A percentile compares a stretch with the other conserved stretches of the same genome.
phyloP scores from a whole-genome alignment of 2,888 invertebrate species.

The Luperina testacea region DNA sequence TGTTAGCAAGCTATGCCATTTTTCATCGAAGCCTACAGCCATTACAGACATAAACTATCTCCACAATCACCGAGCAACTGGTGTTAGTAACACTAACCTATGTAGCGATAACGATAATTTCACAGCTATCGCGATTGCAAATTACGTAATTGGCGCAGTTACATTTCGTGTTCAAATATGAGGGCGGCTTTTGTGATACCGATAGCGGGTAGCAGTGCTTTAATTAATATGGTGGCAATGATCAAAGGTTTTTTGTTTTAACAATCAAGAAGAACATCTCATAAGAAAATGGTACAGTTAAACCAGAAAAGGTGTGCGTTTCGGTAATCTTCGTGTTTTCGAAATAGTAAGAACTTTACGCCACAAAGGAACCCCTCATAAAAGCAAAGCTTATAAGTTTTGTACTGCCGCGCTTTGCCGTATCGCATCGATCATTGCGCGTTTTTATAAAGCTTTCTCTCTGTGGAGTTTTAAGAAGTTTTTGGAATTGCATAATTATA shows the following conservation, averaged over 20 bases:
- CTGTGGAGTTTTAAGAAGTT: background rate
- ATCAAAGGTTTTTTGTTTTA: background rate
- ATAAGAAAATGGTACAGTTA: background rate
- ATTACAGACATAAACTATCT: constrained; percentile 52
- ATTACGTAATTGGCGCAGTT: constrained; percentile 63
- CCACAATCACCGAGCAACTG: constrained; percentile 61
- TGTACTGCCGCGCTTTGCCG: background rate
- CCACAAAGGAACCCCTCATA: background rate
- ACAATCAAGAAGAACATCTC: background rate
- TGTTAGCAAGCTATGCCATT: constrained; percentile 18
- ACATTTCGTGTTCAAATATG: constrained; percentile 63
- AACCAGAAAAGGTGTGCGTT: background rate
- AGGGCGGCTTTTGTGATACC: constrained; percentile 46
- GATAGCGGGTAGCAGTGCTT: constrained; percentile 20
- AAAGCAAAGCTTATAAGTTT: background rate
- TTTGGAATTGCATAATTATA: background rate
- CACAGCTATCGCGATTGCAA: constrained; percentile 63
- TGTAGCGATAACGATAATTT: constrained; percentile 65
- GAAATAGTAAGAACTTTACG: background rate
- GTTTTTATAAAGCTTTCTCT: background rate
- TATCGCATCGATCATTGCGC: background rate
- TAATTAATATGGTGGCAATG: background rate
- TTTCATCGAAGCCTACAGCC: constrained; percentile 34
- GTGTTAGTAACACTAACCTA: constrained; percentile 63
- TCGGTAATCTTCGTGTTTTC: background rate